phyloP scores from a whole-genome alignment of 2,113 vertebrate species.

The Cynocephalus volans region DNA sequence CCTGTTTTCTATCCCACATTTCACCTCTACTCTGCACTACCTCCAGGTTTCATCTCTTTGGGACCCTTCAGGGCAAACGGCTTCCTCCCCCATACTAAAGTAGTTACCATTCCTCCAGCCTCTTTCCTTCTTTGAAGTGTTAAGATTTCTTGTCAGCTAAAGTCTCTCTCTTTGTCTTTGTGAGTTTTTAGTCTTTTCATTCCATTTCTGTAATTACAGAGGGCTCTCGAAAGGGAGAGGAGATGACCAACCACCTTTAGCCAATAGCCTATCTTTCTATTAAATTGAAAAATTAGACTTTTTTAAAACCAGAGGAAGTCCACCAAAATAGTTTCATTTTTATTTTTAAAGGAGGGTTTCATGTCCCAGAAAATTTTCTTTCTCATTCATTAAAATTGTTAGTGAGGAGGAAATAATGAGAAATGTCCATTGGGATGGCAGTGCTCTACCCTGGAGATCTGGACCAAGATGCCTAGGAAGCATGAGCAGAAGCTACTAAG shows the following conservation, averaged over 20 bases:
- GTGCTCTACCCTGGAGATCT: neutral
- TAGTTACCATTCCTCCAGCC: neutral
- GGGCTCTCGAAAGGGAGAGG: neutral
- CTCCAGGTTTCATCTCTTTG: neutral
- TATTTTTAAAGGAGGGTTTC: neutral
- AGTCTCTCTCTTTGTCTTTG: neutral
- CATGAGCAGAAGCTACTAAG: neutral
- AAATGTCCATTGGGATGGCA: neutral
- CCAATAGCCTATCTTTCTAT: constrained; percentile 82
- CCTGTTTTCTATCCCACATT: neutral
- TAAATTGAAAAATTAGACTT: constrained; percentile 80
- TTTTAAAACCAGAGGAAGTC: constrained; percentile 70
- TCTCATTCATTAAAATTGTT: neutral
- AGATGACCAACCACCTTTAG: neutral
- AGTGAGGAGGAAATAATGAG: neutral
- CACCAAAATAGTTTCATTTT: neutral
- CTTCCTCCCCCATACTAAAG: neutral
- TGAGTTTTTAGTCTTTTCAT: constrained; percentile 10
- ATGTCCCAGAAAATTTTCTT: neutral
- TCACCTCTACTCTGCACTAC: neutral
- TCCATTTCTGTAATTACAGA: constrained; percentile 36
- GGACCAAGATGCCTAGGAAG: neutral
- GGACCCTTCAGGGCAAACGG: neutral
- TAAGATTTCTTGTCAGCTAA: neutral
- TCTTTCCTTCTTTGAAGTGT: neutral